Evolutionary conservation across 2,113 vertebrate genomes (phyloP), one percentile per base, ranked within the genome.

Genomic region (Sporophila hypoxantha): DNA sequence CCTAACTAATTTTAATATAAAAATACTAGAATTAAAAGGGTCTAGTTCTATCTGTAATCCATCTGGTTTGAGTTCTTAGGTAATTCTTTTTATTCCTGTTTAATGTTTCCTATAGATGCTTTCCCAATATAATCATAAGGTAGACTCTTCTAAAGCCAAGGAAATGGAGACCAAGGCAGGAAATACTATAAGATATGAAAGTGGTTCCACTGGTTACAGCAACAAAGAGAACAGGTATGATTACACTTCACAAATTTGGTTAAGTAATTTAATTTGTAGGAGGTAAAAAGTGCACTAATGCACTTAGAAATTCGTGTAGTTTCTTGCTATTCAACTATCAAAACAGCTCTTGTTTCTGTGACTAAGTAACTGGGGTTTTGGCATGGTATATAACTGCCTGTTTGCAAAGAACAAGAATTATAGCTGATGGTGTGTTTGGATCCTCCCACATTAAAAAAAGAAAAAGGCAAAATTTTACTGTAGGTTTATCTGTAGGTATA

Each of bases 161-260:
- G 78, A 84, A 88, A 77, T 46, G 7, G 41, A 79, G 32, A 76
- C 41, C 23, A 81, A 93, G 57, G 78, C 71, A 76, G 68, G 52
- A 70, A 81, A 57, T 74, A 55, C 62, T 73, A 14, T n/a, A 57
- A 82, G 19, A 80, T 59, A 39, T 14, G 78, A 82, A 78, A 91
- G 59, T 34, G 27, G 36, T 32, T 71, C 55, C 46, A n/a, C 4
- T 47, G 41, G 60, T 70, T 32, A 50, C 52, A 61, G 47, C 47
- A 93, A 95, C 91, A 97, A 96, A 87, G 96, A 97, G 70, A 97
- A 97, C 82, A 89, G 95, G 96, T 96, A 76, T 82, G 78, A 42
- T 81, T 93, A 46, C 78, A 70, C 67, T 69, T 85, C 71, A 65
- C 17, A 50, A 29, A 52, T 69, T 61, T 59, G 10, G 6, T 46